phyloP scores from a whole-genome alignment of 2,888 invertebrate species.

The Cataglyphis rosenhaueri region DNA sequence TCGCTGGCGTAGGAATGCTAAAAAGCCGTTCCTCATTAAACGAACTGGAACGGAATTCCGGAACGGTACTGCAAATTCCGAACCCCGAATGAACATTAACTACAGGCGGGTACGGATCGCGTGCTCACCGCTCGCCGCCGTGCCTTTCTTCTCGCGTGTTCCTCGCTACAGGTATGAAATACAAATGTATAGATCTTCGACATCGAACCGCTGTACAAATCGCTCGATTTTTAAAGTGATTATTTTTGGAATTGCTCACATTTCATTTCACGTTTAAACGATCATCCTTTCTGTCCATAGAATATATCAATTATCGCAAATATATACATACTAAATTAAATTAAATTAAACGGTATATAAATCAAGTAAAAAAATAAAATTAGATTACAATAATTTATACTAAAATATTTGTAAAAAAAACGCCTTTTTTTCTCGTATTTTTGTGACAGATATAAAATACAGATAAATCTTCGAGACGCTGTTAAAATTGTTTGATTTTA shows the following conservation, averaged over 20 bases:
- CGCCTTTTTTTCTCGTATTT: slow-evolving; percentile 41
- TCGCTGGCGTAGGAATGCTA: slow-evolving; percentile 69
- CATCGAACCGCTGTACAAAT: neutral
- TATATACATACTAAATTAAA: neutral
- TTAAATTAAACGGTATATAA: neutral
- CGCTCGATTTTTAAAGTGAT: neutral
- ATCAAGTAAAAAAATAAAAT: neutral
- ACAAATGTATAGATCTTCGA: neutral
- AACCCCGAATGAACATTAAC: slow-evolving; percentile 54
- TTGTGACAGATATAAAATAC: neutral
- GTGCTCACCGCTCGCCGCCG: slow-evolving; percentile 51
- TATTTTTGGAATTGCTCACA: neutral
- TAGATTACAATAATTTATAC: neutral
- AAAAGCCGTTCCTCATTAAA: slow-evolving; percentile 76
- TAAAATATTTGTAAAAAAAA: neutral
- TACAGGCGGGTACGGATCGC: slow-evolving; percentile 69
- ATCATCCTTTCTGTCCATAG: neutral
- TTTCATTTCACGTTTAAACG: neutral
- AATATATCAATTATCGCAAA: neutral
- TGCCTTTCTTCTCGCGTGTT: slow-evolving; percentile 46
- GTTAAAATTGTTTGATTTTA: neutral
- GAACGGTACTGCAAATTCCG: slow-evolving; percentile 73
- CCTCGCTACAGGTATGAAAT: neutral
- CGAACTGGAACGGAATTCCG: slow-evolving; percentile 77
- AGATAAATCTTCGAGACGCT: neutral